Evolutionary conservation across 2,888 invertebrate species (phyloP).

Genomic region (Andrena trimmerana): DNA sequence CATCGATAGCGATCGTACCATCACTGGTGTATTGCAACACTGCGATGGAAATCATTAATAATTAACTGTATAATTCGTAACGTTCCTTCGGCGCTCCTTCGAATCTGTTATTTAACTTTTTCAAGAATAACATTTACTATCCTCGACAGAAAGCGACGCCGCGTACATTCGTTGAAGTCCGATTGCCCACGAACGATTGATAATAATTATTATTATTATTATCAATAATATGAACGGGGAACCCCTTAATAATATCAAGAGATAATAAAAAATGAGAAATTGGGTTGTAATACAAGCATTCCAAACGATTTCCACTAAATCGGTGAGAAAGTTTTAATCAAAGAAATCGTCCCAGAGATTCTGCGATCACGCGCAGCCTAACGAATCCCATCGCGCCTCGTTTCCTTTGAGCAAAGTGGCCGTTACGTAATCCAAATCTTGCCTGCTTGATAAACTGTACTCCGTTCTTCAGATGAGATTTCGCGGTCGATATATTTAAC

Average conservation of each 20-base stretch:
- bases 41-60: not conserved
- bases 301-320: no score
- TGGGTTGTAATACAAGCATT: no score
- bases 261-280: not conserved
- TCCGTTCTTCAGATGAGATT: not conserved
- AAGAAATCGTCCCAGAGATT: not conserved
- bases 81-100: not conserved
- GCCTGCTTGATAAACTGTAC: conserved; percentile 3
- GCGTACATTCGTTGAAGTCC: not conserved
- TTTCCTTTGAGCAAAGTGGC: not conserved
- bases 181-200: not conserved
- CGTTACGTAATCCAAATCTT: conserved; percentile 15
- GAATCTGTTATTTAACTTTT: not conserved
- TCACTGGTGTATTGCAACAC: not conserved
- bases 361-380: not conserved
- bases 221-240: no score
- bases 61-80: not conserved
- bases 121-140: not conserved
- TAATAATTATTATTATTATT: not conserved
- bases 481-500: conserved; percentile 26
- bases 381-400: conserved; percentile 1
- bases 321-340: not conserved
- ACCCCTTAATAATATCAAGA: not conserved
- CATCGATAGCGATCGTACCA: conserved; percentile 22
- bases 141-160: not conserved